Conservation (phyloP, 2,888 invertebrate genomes). For the Zygogramma bicolorata region DNA sequence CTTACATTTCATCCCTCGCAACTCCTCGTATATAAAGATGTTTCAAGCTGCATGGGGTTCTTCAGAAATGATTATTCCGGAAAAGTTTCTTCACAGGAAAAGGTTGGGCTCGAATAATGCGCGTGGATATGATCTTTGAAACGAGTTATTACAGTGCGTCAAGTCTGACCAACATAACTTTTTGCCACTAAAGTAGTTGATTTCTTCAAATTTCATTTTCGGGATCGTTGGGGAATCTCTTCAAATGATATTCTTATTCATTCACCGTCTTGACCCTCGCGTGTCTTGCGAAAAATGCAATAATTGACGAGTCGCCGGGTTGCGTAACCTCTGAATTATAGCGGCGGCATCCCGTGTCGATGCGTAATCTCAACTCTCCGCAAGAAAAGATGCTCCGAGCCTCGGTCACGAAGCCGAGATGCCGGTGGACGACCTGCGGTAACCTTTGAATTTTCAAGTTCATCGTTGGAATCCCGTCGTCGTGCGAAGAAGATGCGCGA, state of each 20-base stretch:
- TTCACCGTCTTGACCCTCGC: not conserved
- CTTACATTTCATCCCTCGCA: too few relatives aligned
- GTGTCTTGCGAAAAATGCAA: not conserved
- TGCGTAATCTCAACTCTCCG: not conserved
- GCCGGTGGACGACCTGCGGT: slow-evolving; percentile 43
- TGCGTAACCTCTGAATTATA: not conserved
- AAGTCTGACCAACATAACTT: not conserved
- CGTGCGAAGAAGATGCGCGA: slow-evolving; percentile 12
- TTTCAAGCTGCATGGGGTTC: too few relatives aligned
- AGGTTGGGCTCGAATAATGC: too few relatives aligned
- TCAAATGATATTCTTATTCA: not conserved
- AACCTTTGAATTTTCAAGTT: slow-evolving; percentile 52
- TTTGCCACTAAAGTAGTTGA: not conserved
- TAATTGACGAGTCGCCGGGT: not conserved
- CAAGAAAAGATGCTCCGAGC: slow-evolving; percentile 6
- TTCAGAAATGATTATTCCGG: too few relatives aligned
- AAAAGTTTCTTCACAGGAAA: too few relatives aligned
- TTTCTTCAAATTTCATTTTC: not conserved
- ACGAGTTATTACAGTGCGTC: too few relatives aligned
- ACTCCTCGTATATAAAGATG: too few relatives aligned
- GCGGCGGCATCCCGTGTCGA: not conserved
- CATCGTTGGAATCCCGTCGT: slow-evolving; percentile 42
- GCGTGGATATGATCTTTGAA: too few relatives aligned
- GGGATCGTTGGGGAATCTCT: not conserved
- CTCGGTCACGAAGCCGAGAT: slow-evolving; percentile 18